These are phyloP conservation scores for Camponotus floridanus DNA, from an alignment of 1,140 invertebrate species.

Conservation along the genomic window DNA sequence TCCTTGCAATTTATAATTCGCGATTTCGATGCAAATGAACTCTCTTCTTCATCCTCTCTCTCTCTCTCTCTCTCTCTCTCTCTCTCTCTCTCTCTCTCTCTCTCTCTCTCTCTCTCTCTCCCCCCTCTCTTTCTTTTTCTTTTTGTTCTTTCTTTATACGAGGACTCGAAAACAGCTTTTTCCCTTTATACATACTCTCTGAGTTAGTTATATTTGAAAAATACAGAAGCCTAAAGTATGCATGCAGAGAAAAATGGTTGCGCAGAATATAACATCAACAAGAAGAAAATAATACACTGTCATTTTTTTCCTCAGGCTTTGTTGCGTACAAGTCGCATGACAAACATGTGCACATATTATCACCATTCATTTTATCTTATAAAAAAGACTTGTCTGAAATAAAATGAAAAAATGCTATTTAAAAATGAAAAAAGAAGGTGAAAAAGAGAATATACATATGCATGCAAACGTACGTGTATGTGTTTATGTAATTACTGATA, in stretches of 20 bases:
- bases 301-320: conserved; percentile 7
- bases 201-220: conserved; percentile 39
- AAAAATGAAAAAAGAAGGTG: background rate
- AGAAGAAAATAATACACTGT: background rate
- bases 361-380: conserved; percentile 26
- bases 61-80: background rate
- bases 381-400: background rate
- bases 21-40: conserved; percentile 57
- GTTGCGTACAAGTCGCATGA: conserved; percentile 1
- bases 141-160: background rate
- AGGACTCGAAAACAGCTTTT: background rate
- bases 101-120: too few species aligned
- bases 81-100: background rate
- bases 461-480: too few species aligned
- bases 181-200: background rate
- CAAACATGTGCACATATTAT: conserved; percentile 37
- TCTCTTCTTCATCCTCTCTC: background rate
- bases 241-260: conserved; percentile 1
- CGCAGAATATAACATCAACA: background rate
- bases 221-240: conserved; percentile 12
- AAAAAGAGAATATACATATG: background rate
- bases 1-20: conserved; percentile 54
- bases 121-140: background rate
- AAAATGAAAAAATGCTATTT: conserved; percentile 11
- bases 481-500: too few species aligned